These are phyloP conservation scores for Amiota minor DNA, from an alignment of 2,888 invertebrate species.

Conservation along the genomic window DNA sequence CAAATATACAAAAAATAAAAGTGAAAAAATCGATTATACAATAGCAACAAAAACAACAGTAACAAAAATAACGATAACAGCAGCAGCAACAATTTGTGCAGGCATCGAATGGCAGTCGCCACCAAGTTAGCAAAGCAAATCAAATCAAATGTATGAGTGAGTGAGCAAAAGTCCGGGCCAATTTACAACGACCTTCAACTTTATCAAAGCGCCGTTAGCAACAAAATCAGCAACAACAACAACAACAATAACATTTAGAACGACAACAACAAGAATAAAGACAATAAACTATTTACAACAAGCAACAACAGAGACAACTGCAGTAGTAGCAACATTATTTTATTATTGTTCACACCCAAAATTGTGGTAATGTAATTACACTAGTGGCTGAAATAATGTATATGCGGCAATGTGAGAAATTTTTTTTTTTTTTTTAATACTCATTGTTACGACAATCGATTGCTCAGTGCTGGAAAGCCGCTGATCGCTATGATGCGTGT, in stretches of 20 bases:
- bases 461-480: too few species aligned
- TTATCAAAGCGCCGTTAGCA: conserved; percentile 42
- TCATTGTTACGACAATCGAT: too few species aligned
- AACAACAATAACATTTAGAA: conserved; percentile 2
- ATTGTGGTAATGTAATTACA: background rate
- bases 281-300: background rate
- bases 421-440: too few species aligned
- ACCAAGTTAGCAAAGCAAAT: too few species aligned
- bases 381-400: background rate
- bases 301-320: background rate
- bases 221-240: conserved; percentile 22
- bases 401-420: too few species aligned
- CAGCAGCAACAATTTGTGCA: conserved; percentile 13
- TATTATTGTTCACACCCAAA: conserved; percentile 30
- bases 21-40: conserved; percentile 15
- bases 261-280: conserved; percentile 23
- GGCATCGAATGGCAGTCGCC: conserved; percentile 1
- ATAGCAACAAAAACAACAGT: conserved; percentile 23
- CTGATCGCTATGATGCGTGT: too few species aligned
- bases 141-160: too few species aligned
- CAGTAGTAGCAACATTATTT: conserved; percentile 3
- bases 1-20: background rate
- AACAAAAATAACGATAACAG: conserved; percentile 15
- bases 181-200: conserved; percentile 56
- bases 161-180: conserved; percentile 17